A percentile compares a stretch with the other conserved stretches of the same genome.
Evolutionary conservation across 2,113 vertebrate species (phyloP).

Genomic region (Anseranas semipalmata): DNA sequence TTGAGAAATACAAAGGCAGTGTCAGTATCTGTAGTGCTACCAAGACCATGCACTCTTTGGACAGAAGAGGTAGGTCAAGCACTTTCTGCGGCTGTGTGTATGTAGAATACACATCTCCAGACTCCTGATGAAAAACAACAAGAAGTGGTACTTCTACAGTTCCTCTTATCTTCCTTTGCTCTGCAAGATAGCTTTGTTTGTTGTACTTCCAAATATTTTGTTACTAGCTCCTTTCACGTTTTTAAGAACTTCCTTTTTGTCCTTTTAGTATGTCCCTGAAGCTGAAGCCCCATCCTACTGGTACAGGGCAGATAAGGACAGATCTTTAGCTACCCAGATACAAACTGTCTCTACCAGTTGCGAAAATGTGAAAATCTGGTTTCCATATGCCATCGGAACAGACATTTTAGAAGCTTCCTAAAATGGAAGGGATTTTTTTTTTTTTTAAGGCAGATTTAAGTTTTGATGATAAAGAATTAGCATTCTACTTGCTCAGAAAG

Average conservation of each 20-base stretch:
- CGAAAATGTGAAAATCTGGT: constrained; percentile 25
- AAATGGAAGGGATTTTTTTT: neutral
- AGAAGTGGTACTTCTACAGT: neutral
- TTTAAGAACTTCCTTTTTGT: neutral
- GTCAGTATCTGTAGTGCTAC: neutral
- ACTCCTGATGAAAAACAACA: neutral
- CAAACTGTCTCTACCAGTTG: neutral
- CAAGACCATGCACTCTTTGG: neutral
- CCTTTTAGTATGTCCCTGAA: neutral
- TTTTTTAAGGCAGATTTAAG: neutral
- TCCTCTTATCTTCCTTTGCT: neutral
- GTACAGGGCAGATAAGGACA: constrained; percentile 19
- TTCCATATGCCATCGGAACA: constrained; percentile 37
- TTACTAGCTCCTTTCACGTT: neutral
- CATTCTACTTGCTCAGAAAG: neutral
- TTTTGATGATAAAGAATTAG: constrained; percentile 4
- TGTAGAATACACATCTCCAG: neutral
- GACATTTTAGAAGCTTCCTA: constrained; percentile 39
- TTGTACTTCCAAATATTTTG: neutral
- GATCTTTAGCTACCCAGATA: neutral
- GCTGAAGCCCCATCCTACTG: neutral
- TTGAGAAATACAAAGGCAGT: neutral
- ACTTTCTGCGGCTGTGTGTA: neutral
- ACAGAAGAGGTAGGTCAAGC: neutral
- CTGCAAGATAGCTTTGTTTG: fast-evolving